A percentile compares a stretch with the other conserved stretches of the same genome.
These are phyloP conservation scores for Crotophaga sulcirostris DNA, from an alignment of 2,113 vertebrate species.

Conservation along the genomic window DNA sequence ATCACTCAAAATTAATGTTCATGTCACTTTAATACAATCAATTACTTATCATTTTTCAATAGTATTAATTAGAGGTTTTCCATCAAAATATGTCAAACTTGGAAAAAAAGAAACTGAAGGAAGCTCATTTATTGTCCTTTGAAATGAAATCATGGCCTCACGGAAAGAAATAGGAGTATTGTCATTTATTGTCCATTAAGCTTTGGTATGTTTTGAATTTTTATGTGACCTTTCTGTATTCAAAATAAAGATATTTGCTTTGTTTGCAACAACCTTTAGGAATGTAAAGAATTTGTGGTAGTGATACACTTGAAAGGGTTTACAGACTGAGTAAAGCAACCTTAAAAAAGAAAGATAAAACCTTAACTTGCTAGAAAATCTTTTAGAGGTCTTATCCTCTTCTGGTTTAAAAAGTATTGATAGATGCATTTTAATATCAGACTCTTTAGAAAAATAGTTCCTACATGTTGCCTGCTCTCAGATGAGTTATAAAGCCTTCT, in stretches of 20 bases:
- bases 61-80: background rate
- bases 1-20: conserved; percentile 30
- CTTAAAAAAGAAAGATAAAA: background rate
- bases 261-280: background rate
- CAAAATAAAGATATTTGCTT: background rate
- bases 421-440: background rate
- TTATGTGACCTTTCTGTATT: background rate
- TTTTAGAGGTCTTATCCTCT: background rate
- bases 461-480: background rate
- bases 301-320: background rate
- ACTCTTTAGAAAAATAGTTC: background rate
- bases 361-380: background rate
- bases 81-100: background rate
- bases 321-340: background rate
- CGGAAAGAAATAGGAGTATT: background rate
- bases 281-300: background rate
- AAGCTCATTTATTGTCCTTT: background rate
- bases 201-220: background rate
- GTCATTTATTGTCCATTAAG: background rate
- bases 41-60: background rate
- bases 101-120: background rate
- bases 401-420: background rate
- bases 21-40: background rate
- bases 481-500: background rate
- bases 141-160: background rate